Evolutionary conservation across 2,797 vertebrate genomes (phyloP), one percentile per base, ranked within the genome.

Genomic region (Molossus alvarezi): DNA sequence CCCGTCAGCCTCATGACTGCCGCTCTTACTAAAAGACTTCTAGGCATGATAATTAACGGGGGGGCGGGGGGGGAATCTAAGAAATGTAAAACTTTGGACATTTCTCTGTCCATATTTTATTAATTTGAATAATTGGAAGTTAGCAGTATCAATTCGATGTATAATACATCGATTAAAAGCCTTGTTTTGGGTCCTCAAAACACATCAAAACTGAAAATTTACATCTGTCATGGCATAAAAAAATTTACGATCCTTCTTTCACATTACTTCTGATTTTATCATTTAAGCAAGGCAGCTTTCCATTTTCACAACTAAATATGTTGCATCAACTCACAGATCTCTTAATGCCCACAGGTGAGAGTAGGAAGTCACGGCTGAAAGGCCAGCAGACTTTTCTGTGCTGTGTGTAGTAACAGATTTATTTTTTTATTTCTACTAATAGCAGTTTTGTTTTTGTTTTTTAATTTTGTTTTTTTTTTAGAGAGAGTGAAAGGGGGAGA

Each of bases 81-180:
- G 99, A 99, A 99, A 99, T 98, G 98, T 98, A 98, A 98, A 99
- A 99, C 98, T 99, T 99, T 99, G 99, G 99, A 99, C 99, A 99
- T 99, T 99, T 99, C 98, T 98, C 98, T 99, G 99, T 99, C 98
- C 99, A 99, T 99, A 99, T 99, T 99, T 99, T 98, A 99, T 99
- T 98, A 98, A 98, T 99, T 98, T 99, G 99, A 99, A 99, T 99
- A 99, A 99, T 99, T 99, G 98, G 98, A 99, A 99, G 98, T 99
- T 99, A 99, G 99, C 99, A 99, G 98, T 98, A 99, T 99, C 99
- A 99, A 99, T 99, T 99, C 99, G 99, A 99, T 99, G 99, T 99
- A 99, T 99, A 99, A 99, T 99, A 98, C 98, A 98, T 98, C 98
- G 98, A 99, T 99, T 99, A 98, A 99, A 98, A 99, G 98, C 98